Evolutionary conservation across 35 echinoderm and acorn worm species (phyloP).

Genomic region (Anneissia japonica): DNA sequence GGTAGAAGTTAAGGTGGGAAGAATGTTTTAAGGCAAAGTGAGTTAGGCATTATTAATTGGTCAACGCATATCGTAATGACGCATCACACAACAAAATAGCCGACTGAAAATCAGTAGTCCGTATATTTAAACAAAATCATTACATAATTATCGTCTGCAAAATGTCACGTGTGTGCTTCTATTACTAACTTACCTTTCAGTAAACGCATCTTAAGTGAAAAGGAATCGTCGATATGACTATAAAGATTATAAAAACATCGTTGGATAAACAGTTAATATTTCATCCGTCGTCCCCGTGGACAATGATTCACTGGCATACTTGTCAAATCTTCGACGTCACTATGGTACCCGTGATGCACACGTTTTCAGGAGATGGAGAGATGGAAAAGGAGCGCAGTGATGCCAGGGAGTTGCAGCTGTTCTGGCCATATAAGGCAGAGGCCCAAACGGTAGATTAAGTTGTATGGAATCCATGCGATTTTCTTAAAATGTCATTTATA

Average conservation of each 20-base stretch:
- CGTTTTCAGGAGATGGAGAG: background rate
- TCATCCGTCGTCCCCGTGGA: background rate
- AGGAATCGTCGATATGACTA: background rate
- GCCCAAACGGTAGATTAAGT: background rate
- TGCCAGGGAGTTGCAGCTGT: background rate
- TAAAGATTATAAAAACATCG: background rate
- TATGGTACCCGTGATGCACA: background rate
- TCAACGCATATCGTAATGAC: no score
- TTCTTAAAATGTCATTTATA: background rate
- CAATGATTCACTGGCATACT: background rate
- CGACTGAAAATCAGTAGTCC: no score
- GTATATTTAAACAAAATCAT: no score
- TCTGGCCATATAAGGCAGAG: background rate
- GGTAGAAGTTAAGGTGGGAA: no score
- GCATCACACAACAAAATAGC: no score
- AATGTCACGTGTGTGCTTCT: no score
- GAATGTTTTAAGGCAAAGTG: no score
- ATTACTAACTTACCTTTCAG: background rate
- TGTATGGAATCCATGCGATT: background rate
- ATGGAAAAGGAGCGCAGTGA: no score
- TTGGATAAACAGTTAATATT: background rate
- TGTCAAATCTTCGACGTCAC: background rate
- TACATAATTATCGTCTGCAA: no score
- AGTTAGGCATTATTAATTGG: no score
- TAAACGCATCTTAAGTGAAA: background rate